Evolutionary conservation across 1,140 invertebrate genomes (phyloP), one percentile per base, ranked within the genome.

Genomic region (Aphaenogaster rudis): DNA sequence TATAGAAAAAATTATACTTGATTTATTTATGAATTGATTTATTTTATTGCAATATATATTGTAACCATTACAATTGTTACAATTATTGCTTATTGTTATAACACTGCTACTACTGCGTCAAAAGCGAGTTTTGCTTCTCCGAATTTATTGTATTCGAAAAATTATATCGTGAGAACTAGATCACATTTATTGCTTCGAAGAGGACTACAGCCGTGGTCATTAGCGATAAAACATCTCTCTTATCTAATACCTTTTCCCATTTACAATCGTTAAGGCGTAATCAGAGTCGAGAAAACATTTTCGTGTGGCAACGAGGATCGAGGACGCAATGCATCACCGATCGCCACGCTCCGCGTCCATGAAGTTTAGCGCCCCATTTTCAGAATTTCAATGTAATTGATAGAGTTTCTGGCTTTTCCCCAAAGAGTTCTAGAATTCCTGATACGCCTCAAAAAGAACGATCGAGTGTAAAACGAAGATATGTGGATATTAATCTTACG

Each of bases 251-350:
- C 36, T 1, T 57, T 81, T 71, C 63, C 45, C 59, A 79, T 79
- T 78, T 57, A 54, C 36, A 52, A 71, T 81, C 79, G 33, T 81
- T 81, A 81, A n/a, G 17, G 15, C 21, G 52, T 71, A 71, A 72
- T 72, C 52, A 52, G 13, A 81, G 13, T 33, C 2, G 79, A 59
- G 39, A 81, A 72, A 81, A 81, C 52, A 57, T 71, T 81, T 81
- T 50, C 28, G 42, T 63, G 69, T 48, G 42, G n/a, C 33, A 21
- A 21, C 63, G 36, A 66, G 48, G 11, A 57, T 57, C 48, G 28
- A 48, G 36, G 45, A 66, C 15, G 64, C 78, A 59, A 71, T 81
- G 66, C 79, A 74, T 84, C 69, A 50, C 36, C 33, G 45, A 48
- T 79, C 15, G 5, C 9, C 9, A n/a, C 52, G 21, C 33, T 74